phyloP scores from a whole-genome alignment of 2,888 invertebrate species.

The Hypomecis punctinalis region DNA sequence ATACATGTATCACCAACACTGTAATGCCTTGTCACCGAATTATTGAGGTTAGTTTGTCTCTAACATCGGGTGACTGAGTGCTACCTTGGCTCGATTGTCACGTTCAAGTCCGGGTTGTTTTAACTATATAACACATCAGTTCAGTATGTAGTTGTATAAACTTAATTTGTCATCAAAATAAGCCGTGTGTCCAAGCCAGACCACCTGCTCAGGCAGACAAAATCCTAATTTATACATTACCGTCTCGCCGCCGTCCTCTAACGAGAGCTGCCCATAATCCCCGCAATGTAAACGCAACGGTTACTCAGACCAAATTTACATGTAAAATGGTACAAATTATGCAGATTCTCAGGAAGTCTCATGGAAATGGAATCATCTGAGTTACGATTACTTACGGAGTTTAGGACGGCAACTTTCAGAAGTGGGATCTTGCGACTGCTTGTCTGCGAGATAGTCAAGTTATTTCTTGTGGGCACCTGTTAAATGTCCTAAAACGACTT shows the following conservation, averaged over 20 bases:
- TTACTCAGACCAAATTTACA: slow-evolving; percentile 50
- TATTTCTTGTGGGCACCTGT: no score
- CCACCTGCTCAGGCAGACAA: slow-evolving; percentile 25
- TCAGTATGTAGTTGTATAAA: no score
- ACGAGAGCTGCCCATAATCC: slow-evolving; percentile 37
- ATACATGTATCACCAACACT: no score
- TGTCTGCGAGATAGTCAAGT: no score
- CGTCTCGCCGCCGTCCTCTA: slow-evolving; percentile 37
- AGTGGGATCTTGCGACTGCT: no score
- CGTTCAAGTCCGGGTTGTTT: no score
- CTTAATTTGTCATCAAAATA: background rate
- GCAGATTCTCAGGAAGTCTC: slow-evolving; percentile 59
- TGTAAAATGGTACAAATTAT: slow-evolving; percentile 55
- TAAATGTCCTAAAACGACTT: no score
- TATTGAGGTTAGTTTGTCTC: no score
- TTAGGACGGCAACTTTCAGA: background rate
- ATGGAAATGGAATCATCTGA: slow-evolving; percentile 60
- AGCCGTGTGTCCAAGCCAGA: slow-evolving; percentile 20
- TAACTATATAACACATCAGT: no score
- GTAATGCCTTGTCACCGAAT: no score
- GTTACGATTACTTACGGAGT: slow-evolving; percentile 37
- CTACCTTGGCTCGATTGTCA: no score
- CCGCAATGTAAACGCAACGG: slow-evolving; percentile 45
- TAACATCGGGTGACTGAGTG: no score
- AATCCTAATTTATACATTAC: slow-evolving; percentile 44